Percentiles rank a stretch among this genome's conserved stretches.
Evolutionary conservation across 2,797 vertebrate genomes (phyloP).

Genomic region (Leptatherina wallacei): DNA sequence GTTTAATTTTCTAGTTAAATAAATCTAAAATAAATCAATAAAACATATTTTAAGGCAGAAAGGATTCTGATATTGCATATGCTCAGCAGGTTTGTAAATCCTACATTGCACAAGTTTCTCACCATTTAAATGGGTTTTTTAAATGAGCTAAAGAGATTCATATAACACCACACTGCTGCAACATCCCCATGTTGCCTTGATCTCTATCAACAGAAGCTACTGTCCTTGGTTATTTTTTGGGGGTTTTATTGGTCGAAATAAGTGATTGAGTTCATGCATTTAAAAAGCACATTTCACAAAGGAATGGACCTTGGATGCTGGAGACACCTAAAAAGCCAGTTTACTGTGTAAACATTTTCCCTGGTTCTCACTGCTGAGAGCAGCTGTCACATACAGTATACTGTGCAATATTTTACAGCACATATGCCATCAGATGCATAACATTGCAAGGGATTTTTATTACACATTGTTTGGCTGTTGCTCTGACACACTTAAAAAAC

Average conservation of each 20-base stretch:
- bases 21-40: neutral
- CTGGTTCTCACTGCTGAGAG: slow-evolving; percentile 46
- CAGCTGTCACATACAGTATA: slow-evolving; percentile 61
- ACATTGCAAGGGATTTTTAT: slow-evolving; percentile 29
- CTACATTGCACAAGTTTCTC: slow-evolving; percentile 7
- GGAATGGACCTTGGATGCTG: slow-evolving; percentile 35
- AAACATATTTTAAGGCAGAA: slow-evolving; percentile 1
- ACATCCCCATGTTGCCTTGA: slow-evolving; percentile 13
- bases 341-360: slow-evolving; percentile 35
- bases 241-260: neutral
- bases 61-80: slow-evolving; percentile 16
- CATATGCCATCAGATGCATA: slow-evolving; percentile 41
- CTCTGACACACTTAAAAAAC: slow-evolving; percentile 15
- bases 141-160: slow-evolving; percentile 41
- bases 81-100: slow-evolving; percentile 24
- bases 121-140: slow-evolving; percentile 39
- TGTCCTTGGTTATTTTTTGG: slow-evolving; percentile 39
- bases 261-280: slow-evolving; percentile 37
- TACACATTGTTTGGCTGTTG: slow-evolving; percentile 35
- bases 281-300: slow-evolving; percentile 39
- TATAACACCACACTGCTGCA: slow-evolving; percentile 16
- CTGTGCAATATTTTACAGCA: slow-evolving; percentile 58
- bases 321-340: slow-evolving; percentile 21
- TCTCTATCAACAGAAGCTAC: slow-evolving; percentile 25
- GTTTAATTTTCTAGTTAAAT: neutral